Evolutionary conservation across 2,797 vertebrate genomes (phyloP), one percentile per base, ranked within the genome.

Genomic region (Threskiornis aethiopicus): DNA sequence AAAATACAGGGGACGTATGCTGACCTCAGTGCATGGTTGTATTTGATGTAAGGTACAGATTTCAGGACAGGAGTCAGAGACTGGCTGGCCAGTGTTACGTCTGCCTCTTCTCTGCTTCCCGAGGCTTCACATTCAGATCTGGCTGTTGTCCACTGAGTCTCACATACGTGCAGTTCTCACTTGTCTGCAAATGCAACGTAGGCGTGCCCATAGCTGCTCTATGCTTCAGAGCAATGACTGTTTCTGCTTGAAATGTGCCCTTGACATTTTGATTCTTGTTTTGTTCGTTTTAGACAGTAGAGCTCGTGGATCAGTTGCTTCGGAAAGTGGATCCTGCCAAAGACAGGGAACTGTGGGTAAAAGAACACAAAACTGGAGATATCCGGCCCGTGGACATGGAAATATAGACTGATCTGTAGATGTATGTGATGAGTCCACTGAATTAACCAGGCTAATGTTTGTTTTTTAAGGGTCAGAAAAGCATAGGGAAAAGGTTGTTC

Each of bases 331-430:
- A 99, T 97, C 99, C 99, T 11, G 96, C 97, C 97, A 99, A 97
- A 98, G 99, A 99, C 98, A 97, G 99, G 97, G 99, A 99, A 98
- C 97, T 99, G 93, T 99, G 99, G 99, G 99, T 99, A 91, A 98
- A 98, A 87, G 99, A 99, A 97, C 99, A 99, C 96, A 99, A 99
- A 98, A 99, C 99, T 0, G 99, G 99, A 80, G 98, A 99, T 28
- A 98, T 99, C 97, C 98, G 99, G 89, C 99, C 99, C 1, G 99
- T 99, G 96, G 98, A 99, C 98, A 98, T 99, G 96, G 99, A 99
- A 97, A 99, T 99, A 97, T 99, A 98, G 99, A 96, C 57, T 81
- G 84, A 59, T 72, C 37, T 81, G 1, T 19, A 35, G 33, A 24
- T 69, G 84, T 95, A 72, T 82, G 9, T 47, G 84, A 87, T 89